A percentile compares a stretch with the other conserved stretches of the same genome.
Evolutionary conservation across 2,797 vertebrate species (phyloP).

Genomic region (Rhyacichthys aspro): DNA sequence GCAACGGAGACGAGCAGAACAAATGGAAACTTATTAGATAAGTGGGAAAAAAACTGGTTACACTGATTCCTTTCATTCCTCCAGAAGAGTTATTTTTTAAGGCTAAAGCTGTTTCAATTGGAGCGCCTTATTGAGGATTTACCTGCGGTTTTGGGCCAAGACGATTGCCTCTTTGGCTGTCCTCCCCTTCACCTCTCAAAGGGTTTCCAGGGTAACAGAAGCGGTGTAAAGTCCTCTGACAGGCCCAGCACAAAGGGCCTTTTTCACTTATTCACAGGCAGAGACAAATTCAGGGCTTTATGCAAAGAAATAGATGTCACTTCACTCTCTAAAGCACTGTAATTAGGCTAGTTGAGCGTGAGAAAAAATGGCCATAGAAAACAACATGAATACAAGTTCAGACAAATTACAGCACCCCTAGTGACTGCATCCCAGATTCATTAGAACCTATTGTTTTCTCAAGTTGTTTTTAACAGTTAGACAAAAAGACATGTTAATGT

Average conservation of each 20-base stretch:
- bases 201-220: conserved; percentile 78
- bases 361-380: conserved; percentile 60
- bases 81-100: conserved; percentile 52
- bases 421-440: conserved; percentile 42
- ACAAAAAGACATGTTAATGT: conserved; percentile 8
- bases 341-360: conserved; percentile 68
- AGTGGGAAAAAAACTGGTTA: conserved; percentile 40
- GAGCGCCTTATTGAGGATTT: conserved; percentile 63
- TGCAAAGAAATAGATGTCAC: conserved; percentile 73
- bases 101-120: conserved; percentile 69
- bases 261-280: conserved; percentile 68
- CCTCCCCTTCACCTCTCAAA: conserved; percentile 77
- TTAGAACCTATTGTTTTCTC: conserved; percentile 49
- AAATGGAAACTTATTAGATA: conserved; percentile 44
- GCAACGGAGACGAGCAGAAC: conserved; percentile 24
- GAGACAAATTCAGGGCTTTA: conserved; percentile 72
- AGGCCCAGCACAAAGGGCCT: conserved; percentile 61
- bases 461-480: conserved; percentile 40
- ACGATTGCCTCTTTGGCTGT: conserved; percentile 79
- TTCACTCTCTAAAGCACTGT: conserved; percentile 71
- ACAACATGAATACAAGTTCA: conserved; percentile 64
- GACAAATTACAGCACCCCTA: conserved; percentile 61
- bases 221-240: conserved; percentile 65
- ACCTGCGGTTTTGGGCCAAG: conserved; percentile 75
- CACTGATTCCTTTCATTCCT: conserved; percentile 39